phyloP scores from a whole-genome alignment of 2,797 vertebrate genomes.

The Yasuhikotakia modesta region DNA sequence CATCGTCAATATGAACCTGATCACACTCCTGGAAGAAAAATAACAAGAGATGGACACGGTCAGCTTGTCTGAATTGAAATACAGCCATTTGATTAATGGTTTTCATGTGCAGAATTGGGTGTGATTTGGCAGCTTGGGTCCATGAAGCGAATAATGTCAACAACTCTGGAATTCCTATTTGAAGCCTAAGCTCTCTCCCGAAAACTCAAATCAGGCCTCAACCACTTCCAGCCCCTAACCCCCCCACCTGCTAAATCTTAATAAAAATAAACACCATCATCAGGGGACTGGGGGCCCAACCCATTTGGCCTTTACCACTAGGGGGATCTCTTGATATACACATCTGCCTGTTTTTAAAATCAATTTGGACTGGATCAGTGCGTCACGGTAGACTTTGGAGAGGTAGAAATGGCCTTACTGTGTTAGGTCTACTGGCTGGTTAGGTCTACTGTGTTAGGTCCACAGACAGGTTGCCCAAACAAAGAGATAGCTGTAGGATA shows the following conservation, averaged over 20 bases:
- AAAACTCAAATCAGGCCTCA: constrained; percentile 58
- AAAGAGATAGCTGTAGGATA: constrained; percentile 69
- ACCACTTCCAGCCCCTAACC: constrained; percentile 61
- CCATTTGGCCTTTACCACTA: constrained; percentile 72
- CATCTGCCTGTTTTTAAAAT: constrained; percentile 68
- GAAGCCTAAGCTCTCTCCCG: constrained; percentile 56
- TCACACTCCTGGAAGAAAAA: constrained; percentile 87
- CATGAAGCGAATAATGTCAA: constrained; percentile 60
- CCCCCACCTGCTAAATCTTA: no score
- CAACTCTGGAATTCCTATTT: constrained; percentile 60
- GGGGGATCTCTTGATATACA: constrained; percentile 84
- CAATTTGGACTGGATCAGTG: constrained; percentile 57
- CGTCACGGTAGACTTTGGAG: no score
- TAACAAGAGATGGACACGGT: constrained; percentile 10
- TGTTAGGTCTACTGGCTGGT: constrained; percentile 19
- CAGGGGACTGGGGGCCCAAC: constrained; percentile 55
- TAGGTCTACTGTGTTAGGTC: no score
- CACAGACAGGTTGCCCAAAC: constrained; percentile 38
- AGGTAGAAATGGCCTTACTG: constrained; percentile 62
- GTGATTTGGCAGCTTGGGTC: constrained; percentile 56
- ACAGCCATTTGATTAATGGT: constrained; percentile 48
- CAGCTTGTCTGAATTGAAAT: constrained; percentile 33
- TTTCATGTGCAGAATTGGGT: constrained; percentile 58
- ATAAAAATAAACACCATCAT: constrained; percentile 67
- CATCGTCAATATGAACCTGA: constrained; percentile 98